Evolutionary conservation across 1,140 invertebrate species (phyloP).

Genomic region (Penaeus indicus): DNA sequence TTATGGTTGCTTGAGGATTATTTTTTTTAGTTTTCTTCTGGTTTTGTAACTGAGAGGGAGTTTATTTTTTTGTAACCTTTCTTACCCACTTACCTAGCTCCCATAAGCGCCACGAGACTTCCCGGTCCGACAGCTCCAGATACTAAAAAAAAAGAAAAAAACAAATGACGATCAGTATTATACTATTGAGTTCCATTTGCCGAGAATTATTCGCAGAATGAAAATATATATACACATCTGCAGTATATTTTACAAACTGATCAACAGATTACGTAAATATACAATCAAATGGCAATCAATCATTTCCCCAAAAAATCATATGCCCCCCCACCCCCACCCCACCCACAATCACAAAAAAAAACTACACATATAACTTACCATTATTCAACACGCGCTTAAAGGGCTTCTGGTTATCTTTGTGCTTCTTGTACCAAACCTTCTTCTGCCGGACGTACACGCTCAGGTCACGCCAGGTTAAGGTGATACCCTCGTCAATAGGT

Average conservation of each 20-base stretch:
- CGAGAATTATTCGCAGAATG: too few relatives aligned
- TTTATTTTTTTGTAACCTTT: too few relatives aligned
- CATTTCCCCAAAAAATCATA: too few relatives aligned
- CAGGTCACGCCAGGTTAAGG: conserved; percentile 81
- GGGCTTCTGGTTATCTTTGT: conserved; percentile 17
- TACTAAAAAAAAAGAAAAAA: conserved; percentile 66
- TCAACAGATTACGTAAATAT: too few relatives aligned
- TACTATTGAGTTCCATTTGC: too few relatives aligned
- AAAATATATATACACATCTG: too few relatives aligned
- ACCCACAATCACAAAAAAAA: neutral
- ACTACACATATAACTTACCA: conserved; percentile 38
- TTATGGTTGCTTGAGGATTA: too few relatives aligned
- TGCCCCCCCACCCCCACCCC: too few relatives aligned
- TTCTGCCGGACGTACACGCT: conserved; percentile 75
- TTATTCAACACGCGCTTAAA: conserved; percentile 57
- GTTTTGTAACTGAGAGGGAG: too few relatives aligned
- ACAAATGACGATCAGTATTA: neutral
- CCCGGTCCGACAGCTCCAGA: conserved; percentile 71
- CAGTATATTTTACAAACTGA: too few relatives aligned
- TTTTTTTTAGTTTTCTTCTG: too few relatives aligned
- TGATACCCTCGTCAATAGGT: conserved; percentile 67
- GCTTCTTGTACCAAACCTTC: conserved; percentile 37
- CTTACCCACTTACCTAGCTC: conserved; percentile 68
- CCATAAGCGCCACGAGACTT: conserved; percentile 71
- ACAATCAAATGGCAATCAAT: too few relatives aligned